phyloP scores from a whole-genome alignment of 2,113 vertebrate species.

The Megaptera novaeangliae region DNA sequence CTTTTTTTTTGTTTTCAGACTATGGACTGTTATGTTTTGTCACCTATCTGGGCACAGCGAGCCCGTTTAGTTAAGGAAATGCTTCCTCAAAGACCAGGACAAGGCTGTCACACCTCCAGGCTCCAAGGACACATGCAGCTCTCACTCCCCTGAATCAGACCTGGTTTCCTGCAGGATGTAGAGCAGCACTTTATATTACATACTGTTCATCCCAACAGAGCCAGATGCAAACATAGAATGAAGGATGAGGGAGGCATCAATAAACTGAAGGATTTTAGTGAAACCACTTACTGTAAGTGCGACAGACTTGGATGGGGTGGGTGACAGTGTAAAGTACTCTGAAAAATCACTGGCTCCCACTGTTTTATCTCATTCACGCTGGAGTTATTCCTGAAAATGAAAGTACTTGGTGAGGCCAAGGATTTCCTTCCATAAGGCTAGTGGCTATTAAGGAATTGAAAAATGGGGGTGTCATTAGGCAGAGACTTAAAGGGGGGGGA shows the following conservation, averaged over 20 bases:
- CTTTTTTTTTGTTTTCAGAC: neutral
- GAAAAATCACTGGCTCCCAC: slow-evolving; percentile 62
- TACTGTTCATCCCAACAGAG: neutral
- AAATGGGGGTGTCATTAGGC: slow-evolving; percentile 62
- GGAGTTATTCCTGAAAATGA: slow-evolving; percentile 59
- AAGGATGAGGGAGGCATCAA: slow-evolving; percentile 57
- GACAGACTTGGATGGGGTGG: slow-evolving; percentile 40
- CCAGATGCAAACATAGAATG: slow-evolving; percentile 48
- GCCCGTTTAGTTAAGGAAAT: neutral
- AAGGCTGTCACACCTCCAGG: neutral
- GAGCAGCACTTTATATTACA: neutral
- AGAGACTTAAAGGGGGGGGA: neutral
- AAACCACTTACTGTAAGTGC: slow-evolving; percentile 71
- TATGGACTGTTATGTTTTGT: neutral
- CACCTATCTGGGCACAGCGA: neutral
- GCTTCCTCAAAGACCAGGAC: neutral
- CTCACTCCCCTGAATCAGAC: neutral
- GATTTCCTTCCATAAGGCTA: slow-evolving; percentile 49
- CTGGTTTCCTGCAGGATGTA: neutral
- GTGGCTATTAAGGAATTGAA: slow-evolving; percentile 67
- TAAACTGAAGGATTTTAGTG: slow-evolving; percentile 60
- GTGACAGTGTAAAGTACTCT: slow-evolving; percentile 58
- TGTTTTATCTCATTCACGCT: slow-evolving; percentile 58
- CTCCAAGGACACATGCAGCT: neutral
- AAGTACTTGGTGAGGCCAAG: slow-evolving; percentile 68